These are phyloP conservation scores for Blennius ocellaris DNA, from an alignment of 2,113 vertebrate genomes.

Conservation along the genomic window DNA sequence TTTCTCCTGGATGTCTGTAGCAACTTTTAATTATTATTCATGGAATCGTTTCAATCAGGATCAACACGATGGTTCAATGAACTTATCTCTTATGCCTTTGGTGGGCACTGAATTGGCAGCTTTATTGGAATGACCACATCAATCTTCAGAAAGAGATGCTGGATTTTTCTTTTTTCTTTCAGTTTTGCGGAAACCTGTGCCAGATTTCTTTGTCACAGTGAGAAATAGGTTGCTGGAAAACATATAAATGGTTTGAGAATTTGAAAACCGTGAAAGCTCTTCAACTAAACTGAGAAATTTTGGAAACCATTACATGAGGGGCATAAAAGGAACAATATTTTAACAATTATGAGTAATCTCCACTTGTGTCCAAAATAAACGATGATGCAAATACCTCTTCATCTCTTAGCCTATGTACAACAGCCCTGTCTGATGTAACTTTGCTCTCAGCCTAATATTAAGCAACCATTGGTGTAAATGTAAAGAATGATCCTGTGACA, in stretches of 20 bases:
- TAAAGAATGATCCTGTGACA: not conserved
- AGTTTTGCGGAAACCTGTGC: not conserved
- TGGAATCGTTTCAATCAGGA: no score
- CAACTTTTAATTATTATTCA: no score
- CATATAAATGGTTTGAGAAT: not conserved
- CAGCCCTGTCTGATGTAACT: not conserved
- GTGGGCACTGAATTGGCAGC: not conserved
- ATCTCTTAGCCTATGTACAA: no score
- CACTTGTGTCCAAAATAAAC: no score
- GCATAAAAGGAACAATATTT: not conserved
- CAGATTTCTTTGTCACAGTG: not conserved
- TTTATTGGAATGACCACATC: not conserved
- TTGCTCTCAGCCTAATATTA: not conserved
- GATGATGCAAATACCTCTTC: no score
- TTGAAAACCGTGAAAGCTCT: constrained; percentile 7
- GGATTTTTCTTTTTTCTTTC: no score
- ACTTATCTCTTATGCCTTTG: no score
- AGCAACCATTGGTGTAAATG: not conserved
- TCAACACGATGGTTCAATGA: no score
- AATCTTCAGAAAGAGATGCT: not conserved
- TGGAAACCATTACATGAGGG: not conserved
- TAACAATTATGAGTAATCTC: no score
- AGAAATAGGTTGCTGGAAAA: not conserved
- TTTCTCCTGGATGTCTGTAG: no score
- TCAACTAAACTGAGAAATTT: constrained; percentile 17